These are phyloP conservation scores for Paelopatides confundens DNA, from an alignment of 53 echinoderm and acorn worm genomes.

Conservation along the genomic window DNA sequence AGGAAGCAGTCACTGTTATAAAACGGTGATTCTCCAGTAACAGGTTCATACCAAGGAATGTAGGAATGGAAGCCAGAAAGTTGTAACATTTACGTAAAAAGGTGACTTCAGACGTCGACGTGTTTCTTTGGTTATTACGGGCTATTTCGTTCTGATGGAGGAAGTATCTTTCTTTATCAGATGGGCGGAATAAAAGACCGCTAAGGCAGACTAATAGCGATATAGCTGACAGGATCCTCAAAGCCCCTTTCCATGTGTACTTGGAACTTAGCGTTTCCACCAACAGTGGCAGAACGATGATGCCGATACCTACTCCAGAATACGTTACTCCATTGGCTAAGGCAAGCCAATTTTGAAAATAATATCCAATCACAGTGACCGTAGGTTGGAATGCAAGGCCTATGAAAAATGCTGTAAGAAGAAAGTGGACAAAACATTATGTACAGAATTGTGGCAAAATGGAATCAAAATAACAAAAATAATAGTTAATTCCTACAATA, in stretches of 20 bases:
- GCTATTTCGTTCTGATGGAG: background rate
- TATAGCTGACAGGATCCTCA: conserved; percentile 12
- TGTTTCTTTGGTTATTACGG: background rate
- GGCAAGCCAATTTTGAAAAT: conserved; percentile 8
- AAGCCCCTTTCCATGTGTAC: background rate
- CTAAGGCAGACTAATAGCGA: conserved; percentile 13
- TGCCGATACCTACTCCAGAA: conserved; percentile 36
- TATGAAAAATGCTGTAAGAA: background rate
- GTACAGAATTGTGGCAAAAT: too few species aligned
- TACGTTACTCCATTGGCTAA: conserved; percentile 29
- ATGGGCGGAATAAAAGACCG: conserved; percentile 21
- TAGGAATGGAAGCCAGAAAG: background rate
- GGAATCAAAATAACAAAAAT: too few species aligned
- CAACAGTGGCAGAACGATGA: background rate
- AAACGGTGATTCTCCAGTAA: background rate
- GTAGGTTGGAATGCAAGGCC: conserved; percentile 34
- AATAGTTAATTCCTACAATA: too few species aligned
- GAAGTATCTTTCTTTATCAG: conserved; percentile 3
- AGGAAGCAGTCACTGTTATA: background rate
- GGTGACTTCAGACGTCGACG: background rate
- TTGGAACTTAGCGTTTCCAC: conserved; percentile 7
- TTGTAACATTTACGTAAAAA: background rate
- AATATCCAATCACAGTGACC: conserved; percentile 23
- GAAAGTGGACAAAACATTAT: too few species aligned
- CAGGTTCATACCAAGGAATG: conserved; percentile 1